Conservation (phyloP, 2,113 vertebrate genomes). For the Alexandromys fortis region DNA sequence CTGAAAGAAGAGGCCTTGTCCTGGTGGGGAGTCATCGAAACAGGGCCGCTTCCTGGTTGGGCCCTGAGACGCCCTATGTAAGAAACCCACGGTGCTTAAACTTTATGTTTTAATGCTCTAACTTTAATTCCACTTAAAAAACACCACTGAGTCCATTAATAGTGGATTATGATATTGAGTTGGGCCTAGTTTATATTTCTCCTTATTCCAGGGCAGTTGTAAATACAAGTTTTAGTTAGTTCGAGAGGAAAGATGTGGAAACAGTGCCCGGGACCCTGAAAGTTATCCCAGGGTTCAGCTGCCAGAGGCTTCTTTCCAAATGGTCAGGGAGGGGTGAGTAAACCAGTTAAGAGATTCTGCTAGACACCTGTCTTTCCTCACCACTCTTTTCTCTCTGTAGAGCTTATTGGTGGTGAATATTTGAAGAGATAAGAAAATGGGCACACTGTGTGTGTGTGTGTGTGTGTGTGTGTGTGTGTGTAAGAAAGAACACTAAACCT, state of each 20-base stretch:
- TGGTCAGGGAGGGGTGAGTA: neutral
- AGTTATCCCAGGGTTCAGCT: neutral
- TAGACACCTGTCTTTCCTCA: neutral
- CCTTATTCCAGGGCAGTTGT: neutral
- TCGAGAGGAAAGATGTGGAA: neutral
- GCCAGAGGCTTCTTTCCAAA: neutral
- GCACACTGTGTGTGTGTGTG: neutral
- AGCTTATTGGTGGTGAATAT: neutral
- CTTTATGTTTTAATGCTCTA: slow-evolving; percentile 11
- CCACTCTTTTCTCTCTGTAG: neutral
- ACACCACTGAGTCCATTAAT: neutral
- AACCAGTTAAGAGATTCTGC: neutral
- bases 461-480: too few relatives aligned
- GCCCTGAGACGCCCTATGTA: neutral
- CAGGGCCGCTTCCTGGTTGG: neutral
- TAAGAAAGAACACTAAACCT: neutral
- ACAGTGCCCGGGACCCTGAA: neutral
- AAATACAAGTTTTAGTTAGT: neutral
- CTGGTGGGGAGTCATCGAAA: neutral
- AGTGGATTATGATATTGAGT: neutral
- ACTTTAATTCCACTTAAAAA: slow-evolving; percentile 32
- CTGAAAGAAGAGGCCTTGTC: neutral
- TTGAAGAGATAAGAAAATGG: neutral
- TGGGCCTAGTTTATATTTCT: neutral
- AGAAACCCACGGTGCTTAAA: neutral